These are phyloP conservation scores for Montifringilla adamsi DNA, from an alignment of 2,113 vertebrate species.

Conservation along the genomic window DNA sequence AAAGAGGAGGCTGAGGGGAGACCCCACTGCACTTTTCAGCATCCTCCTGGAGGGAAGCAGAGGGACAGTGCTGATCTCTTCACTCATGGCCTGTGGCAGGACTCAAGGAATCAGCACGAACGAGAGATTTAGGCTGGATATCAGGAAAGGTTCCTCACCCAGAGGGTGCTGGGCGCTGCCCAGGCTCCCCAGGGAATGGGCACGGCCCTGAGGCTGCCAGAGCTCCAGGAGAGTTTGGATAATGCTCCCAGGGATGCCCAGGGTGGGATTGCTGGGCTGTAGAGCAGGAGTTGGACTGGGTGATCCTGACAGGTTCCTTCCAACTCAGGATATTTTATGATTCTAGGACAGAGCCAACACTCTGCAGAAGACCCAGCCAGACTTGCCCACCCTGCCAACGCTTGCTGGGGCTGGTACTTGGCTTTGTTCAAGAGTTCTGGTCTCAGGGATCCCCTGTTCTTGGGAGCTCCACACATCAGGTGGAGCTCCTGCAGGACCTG, in stretches of 20 bases:
- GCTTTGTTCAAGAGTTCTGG: background rate
- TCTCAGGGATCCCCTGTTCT: background rate
- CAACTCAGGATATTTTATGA: background rate
- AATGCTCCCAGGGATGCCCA: rapidly evolving
- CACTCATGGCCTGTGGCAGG: background rate
- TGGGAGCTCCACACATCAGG: too few species aligned
- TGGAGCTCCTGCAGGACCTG: background rate
- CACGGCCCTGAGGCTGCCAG: rapidly evolving
- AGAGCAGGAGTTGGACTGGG: background rate
- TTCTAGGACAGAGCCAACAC: rapidly evolving
- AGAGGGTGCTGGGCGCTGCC: background rate
- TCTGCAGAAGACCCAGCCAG: background rate
- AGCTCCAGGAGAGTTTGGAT: background rate
- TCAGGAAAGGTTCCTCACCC: background rate
- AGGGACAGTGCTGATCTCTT: background rate
- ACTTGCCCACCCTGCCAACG: rapidly evolving
- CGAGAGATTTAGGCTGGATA: rapidly evolving
- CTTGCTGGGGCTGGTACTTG: background rate
- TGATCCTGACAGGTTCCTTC: background rate
- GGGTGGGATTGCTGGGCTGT: rapidly evolving
- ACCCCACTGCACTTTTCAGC: background rate
- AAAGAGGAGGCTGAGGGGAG: background rate
- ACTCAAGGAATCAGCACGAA: background rate
- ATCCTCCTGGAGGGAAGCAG: background rate
- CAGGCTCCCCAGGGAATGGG: background rate